These are phyloP conservation scores for Amblyopsis hoosieri DNA, from an alignment of 2,797 vertebrate species.

Conservation along the genomic window DNA sequence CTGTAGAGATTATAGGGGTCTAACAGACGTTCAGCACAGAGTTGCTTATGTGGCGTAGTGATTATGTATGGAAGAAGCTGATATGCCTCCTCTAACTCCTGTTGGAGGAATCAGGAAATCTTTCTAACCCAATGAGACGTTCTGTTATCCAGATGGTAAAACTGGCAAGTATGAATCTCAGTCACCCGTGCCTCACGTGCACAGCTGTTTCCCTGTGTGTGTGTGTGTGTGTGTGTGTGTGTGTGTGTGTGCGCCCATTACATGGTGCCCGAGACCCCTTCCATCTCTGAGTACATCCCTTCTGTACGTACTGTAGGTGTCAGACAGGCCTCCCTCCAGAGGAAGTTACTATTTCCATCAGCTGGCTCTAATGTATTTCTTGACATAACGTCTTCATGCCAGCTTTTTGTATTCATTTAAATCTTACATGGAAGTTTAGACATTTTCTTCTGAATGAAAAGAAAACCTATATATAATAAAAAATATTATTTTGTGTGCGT, in stretches of 20 bases:
- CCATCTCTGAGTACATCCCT: too few species aligned
- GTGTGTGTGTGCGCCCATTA: not conserved
- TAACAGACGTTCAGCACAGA: too few species aligned
- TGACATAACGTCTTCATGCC: not conserved
- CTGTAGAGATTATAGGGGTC: too few species aligned
- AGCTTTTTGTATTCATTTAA: not conserved
- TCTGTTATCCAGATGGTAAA: not conserved
- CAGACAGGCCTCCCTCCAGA: too few species aligned
- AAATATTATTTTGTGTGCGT: too few species aligned
- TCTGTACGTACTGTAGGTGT: too few species aligned
- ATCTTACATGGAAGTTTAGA: constrained; percentile 1
- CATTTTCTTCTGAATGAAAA: not conserved
- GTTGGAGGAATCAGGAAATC: not conserved
- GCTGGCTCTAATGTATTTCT: too few species aligned
- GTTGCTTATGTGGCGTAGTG: too few species aligned
- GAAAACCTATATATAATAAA: not conserved
- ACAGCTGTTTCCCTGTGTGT: constrained; percentile 35
- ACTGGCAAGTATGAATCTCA: constrained; percentile 14
- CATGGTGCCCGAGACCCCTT: too few species aligned
- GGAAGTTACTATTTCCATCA: too few species aligned
- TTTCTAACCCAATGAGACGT: not conserved
- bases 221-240: constrained; percentile 4
- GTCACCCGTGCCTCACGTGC: constrained; percentile 11
- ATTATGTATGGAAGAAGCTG: too few species aligned
- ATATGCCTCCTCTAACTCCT: not conserved